Evolutionary conservation across 2,797 vertebrate genomes (phyloP), one percentile per base, ranked within the genome.

Genomic region (Mus caroli): DNA sequence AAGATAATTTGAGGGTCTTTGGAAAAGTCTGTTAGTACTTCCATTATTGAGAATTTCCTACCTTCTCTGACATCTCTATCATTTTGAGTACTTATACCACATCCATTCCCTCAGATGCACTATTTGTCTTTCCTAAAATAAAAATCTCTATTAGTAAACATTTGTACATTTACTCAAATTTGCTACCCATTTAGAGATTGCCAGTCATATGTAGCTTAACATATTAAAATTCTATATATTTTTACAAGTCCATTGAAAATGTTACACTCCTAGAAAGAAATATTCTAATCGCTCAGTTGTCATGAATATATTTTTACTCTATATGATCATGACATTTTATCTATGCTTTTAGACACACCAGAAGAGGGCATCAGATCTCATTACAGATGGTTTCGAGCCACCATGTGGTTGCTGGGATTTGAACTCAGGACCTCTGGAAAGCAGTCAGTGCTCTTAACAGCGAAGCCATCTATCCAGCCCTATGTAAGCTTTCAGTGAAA

Each of bases 1-100:
- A 92, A 76, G 58, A 34, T 85, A 92, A 92, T 76, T 64, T 92
- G 54, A 86, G 71, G 50, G 58, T 86, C 58, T 31, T 64, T 85
- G 56, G 58, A 92, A 50, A 26, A 85, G 43, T 76, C 7, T 73
- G 64, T 77, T 77, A 43, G 26, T 85, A 37, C 37, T 71, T 73
- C 52, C 78, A 91, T 56, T 56, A 67, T 78, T 86, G 73, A 76
- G 13, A n/a, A 31, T 60, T 77, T 92, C 34, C 60, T 87, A 28
- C 60, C 62, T 92, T 69, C 50, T 58, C 64, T 69, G 31, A 31
- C 62, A 50, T 80, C n/a, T 46, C 40, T 85, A 1, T 76, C 56
- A 84, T 83, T 92, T 75, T 92, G 71, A 58, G 31, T 62, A 40
- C 46, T 86, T 64, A 67, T 20, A 71, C 31, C 24, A 80, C 54